Evolutionary conservation across 2,888 invertebrate species (phyloP).

Genomic region (Falcaria lacertinaria): DNA sequence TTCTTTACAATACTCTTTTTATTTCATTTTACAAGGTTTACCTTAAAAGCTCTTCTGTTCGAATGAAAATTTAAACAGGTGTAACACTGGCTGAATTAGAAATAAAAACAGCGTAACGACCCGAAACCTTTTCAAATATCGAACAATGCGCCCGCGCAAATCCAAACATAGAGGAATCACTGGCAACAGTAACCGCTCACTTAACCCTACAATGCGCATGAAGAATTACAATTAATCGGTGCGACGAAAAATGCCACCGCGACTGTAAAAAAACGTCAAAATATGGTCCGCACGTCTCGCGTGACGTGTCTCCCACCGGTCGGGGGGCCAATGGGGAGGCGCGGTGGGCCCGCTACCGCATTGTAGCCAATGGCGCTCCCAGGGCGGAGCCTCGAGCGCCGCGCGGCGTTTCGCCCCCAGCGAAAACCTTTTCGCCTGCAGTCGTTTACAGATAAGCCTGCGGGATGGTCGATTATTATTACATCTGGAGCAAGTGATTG

Average conservation of each 20-base stretch:
- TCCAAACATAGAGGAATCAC: constrained; percentile 47
- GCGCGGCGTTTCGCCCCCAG: constrained; percentile 75
- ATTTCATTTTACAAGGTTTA: not conserved
- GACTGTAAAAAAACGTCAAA: constrained; percentile 72
- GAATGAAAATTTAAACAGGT: constrained; percentile 18
- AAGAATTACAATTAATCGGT: constrained; percentile 77
- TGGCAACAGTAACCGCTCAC: constrained; percentile 67
- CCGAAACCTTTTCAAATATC: constrained; percentile 37
- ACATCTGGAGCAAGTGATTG: constrained; percentile 69
- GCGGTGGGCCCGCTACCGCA: constrained; percentile 52
- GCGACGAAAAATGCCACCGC: constrained; percentile 73
- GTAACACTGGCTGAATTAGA: constrained; percentile 10
- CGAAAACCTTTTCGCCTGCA: constrained; percentile 78
- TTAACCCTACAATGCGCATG: constrained; percentile 76
- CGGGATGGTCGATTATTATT: constrained; percentile 79
- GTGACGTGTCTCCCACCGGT: constrained; percentile 56
- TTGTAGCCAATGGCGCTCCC: constrained; percentile 67
- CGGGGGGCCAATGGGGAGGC: constrained; percentile 65
- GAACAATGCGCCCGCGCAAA: constrained; percentile 48
- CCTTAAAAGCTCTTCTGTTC: not conserved
- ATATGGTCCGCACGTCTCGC: constrained; percentile 58
- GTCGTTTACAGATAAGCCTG: constrained; percentile 79
- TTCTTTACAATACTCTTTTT: not conserved
- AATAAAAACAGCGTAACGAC: constrained; percentile 34
- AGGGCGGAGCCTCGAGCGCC: constrained; percentile 75